Evolutionary conservation across 2,797 vertebrate genomes (phyloP).

Genomic region (Tapirus indicus): DNA sequence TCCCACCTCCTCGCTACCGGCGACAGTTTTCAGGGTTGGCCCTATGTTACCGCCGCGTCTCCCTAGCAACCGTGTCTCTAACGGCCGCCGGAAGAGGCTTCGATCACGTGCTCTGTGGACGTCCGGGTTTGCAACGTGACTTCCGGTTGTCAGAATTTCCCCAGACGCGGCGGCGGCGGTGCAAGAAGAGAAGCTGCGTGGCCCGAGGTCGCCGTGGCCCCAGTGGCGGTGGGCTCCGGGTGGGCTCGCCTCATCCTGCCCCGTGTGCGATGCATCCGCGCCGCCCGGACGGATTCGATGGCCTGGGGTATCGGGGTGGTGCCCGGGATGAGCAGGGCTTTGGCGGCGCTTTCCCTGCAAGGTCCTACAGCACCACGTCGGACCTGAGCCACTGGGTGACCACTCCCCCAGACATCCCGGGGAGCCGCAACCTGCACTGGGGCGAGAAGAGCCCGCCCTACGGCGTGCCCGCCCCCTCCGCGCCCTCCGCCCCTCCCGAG

Average conservation of each 20-base stretch:
- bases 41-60: rapidly evolving
- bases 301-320: conserved; percentile 91
- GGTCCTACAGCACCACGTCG: conserved; percentile 89
- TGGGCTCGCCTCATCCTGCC: not conserved
- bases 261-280: conserved; percentile 91
- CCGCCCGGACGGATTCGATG: conserved; percentile 96
- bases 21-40: rapidly evolving
- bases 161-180: not conserved
- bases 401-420: conserved; percentile 95
- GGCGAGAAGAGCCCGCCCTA: conserved; percentile 92
- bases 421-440: conserved; percentile 95
- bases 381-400: conserved; percentile 94
- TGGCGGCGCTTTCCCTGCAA: conserved; percentile 87
- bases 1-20: rapidly evolving
- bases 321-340: conserved; percentile 89
- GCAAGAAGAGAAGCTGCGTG: not conserved
- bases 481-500: conserved; percentile 78
- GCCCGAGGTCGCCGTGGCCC: not conserved
- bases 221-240: not conserved
- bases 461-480: conserved; percentile 83
- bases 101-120: not conserved
- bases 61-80: conserved; percentile 52
- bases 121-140: conserved; percentile 59
- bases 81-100: not conserved
- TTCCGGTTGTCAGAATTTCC: conserved; percentile 79